Evolutionary conservation across 2,797 vertebrate genomes (phyloP).

Genomic region (Hozukius guyotensis): DNA sequence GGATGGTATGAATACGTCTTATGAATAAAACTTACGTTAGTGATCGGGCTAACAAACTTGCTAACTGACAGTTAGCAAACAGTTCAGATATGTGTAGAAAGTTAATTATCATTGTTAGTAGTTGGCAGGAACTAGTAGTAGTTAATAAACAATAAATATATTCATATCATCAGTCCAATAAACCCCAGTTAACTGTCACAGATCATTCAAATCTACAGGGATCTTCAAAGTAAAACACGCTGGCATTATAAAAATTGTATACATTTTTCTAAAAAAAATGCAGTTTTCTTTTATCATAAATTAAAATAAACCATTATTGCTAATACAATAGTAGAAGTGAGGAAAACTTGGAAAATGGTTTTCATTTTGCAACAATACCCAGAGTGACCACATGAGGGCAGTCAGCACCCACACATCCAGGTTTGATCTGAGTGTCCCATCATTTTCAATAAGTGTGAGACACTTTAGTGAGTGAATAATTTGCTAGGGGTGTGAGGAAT

Average conservation of each 20-base stretch:
- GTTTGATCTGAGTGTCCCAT: not conserved
- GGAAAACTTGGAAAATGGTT: not conserved
- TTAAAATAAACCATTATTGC: not conserved
- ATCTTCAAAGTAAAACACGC: not conserved
- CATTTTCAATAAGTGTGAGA: not conserved
- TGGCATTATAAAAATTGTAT: not conserved
- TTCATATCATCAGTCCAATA: not conserved
- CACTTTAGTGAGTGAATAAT: constrained; percentile 3
- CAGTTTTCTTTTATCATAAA: not conserved
- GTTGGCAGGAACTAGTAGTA: not conserved
- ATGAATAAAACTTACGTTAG: not conserved
- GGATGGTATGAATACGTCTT: no score
- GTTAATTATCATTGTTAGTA: not conserved
- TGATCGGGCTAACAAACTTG: not conserved
- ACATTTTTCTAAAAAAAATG: not conserved
- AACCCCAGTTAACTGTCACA: not conserved
- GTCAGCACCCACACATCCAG: not conserved
- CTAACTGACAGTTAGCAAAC: not conserved
- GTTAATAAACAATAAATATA: not conserved
- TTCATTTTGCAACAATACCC: not conserved
- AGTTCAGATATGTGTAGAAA: not conserved
- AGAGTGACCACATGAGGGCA: constrained; percentile 40
- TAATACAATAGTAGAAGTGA: not conserved
- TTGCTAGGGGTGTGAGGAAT: not conserved
- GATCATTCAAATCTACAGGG: not conserved